Percentiles rank a stretch among this genome's conserved stretches.
Evolutionary conservation across 2,888 invertebrate genomes (phyloP).

Genomic region (Vannuccia rotundouncinata): DNA sequence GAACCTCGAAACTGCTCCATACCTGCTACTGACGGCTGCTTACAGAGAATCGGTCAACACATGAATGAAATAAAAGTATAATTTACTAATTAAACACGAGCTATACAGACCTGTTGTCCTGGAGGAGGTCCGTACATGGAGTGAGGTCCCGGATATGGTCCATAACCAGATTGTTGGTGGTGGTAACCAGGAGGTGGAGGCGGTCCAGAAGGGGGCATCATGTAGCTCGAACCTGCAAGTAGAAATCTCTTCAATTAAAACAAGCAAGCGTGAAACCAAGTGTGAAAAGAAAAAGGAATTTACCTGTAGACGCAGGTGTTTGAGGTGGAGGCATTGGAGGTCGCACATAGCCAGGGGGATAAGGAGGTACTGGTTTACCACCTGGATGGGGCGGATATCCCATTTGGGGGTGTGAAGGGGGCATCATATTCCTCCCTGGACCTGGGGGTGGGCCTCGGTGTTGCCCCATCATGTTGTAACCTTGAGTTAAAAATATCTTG

Average conservation of each 20-base stretch:
- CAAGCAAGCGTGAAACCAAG: no score
- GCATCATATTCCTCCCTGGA: conserved; percentile 7
- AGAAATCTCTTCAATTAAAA: no score
- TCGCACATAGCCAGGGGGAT: background rate
- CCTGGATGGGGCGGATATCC: background rate
- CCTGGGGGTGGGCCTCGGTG: background rate
- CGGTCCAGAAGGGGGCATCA: background rate
- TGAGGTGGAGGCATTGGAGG: conserved; percentile 1
- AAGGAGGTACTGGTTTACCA: background rate
- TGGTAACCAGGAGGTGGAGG: background rate
- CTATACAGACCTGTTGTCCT: background rate
- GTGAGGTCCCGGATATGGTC: background rate
- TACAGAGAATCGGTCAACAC: background rate
- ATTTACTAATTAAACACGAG: background rate
- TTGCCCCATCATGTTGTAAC: conserved; percentile 19
- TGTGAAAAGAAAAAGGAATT: no score
- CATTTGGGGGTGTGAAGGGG: conserved; percentile 8
- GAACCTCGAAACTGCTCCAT: background rate
- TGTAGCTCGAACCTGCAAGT: background rate
- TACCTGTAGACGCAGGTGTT: background rate
- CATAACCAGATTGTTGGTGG: background rate
- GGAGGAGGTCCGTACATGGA: conserved; percentile 8
- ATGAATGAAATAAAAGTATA: background rate
- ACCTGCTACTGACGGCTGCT: background rate
- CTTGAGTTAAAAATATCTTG: background rate